Conservation (phyloP, 2,888 invertebrate genomes). For the Melinaea menophilus region DNA sequence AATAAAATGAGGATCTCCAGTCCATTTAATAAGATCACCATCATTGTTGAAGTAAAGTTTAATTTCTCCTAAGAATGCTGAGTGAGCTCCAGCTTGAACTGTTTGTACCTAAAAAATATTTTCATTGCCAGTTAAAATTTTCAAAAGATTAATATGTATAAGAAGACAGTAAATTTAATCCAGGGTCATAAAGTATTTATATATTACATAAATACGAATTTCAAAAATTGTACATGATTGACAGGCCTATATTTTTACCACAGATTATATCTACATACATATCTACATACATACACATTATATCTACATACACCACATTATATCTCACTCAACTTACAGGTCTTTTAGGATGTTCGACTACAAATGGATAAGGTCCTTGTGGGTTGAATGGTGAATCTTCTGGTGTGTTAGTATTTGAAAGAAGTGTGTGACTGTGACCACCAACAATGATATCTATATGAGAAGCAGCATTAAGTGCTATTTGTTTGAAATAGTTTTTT, state of each 20-base stretch:
- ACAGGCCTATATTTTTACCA: too few species aligned
- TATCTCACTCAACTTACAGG: slow-evolving; percentile 39
- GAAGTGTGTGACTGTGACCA: slow-evolving; percentile 88
- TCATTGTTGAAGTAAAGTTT: slow-evolving; percentile 83
- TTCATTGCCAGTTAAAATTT: too few species aligned
- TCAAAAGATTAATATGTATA: too few species aligned
- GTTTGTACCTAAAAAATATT: slow-evolving; percentile 73
- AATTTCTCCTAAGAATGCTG: slow-evolving; percentile 88
- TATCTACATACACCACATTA: too few species aligned
- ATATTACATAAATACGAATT: too few species aligned
- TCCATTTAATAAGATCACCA: slow-evolving; percentile 82
- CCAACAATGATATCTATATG: slow-evolving; percentile 89
- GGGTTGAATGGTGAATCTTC: slow-evolving; percentile 70
- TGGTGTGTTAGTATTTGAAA: slow-evolving; percentile 79
- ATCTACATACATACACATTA: too few species aligned
- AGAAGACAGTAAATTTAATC: too few species aligned
- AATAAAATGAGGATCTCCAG: slow-evolving; percentile 85
- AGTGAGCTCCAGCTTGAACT: slow-evolving; percentile 85
- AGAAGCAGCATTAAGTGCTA: slow-evolving; percentile 82
- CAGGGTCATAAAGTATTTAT: too few species aligned
- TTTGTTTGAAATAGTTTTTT: slow-evolving; percentile 56
- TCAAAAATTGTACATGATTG: too few species aligned
- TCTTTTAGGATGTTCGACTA: slow-evolving; percentile 73
- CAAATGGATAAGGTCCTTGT: slow-evolving; percentile 83
- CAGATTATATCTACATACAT: too few species aligned